Evolutionary conservation across 37 sponge, comb jelly and placozoan genomes (phyloP).

Genomic region (Tethya wilhelma): DNA sequence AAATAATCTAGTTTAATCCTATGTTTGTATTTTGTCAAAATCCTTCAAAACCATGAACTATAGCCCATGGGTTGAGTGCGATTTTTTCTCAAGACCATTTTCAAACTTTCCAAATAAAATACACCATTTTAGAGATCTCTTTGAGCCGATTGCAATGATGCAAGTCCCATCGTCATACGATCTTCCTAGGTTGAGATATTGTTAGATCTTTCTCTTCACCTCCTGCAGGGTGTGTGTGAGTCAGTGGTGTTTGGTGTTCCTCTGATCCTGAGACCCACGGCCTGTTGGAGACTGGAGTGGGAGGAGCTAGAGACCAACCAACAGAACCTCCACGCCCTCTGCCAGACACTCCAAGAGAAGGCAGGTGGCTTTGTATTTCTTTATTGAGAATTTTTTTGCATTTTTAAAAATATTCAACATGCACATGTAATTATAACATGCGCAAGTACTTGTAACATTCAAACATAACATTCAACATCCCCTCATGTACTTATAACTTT

Average conservation of each 20-base stretch:
- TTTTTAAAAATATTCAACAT: not conserved
- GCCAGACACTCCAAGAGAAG: constrained; percentile 64
- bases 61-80: no score
- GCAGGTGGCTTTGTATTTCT: constrained; percentile 19
- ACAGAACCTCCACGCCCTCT: constrained; percentile 79
- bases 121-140: no score
- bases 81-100: no score
- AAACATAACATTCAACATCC: not conserved
- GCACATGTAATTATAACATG: not conserved
- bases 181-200: no score
- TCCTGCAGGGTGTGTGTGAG: constrained; percentile 79
- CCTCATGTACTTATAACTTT: not conserved
- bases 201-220: no score
- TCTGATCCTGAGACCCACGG: constrained; percentile 73
- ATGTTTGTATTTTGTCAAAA: no score
- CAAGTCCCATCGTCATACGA: no score
- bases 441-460: not conserved
- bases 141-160: no score
- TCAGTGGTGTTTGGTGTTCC: constrained; percentile 68
- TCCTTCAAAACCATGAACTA: no score
- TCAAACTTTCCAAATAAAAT: no score
- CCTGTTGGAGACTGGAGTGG: constrained; percentile 98
- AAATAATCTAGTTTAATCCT: no score
- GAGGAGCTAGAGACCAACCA: constrained; percentile 92
- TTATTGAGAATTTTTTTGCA: not conserved